A percentile compares a stretch with the other conserved stretches of the same genome.
phyloP scores from a whole-genome alignment of 2,113 vertebrate species.

The Etheostoma spectabile region DNA sequence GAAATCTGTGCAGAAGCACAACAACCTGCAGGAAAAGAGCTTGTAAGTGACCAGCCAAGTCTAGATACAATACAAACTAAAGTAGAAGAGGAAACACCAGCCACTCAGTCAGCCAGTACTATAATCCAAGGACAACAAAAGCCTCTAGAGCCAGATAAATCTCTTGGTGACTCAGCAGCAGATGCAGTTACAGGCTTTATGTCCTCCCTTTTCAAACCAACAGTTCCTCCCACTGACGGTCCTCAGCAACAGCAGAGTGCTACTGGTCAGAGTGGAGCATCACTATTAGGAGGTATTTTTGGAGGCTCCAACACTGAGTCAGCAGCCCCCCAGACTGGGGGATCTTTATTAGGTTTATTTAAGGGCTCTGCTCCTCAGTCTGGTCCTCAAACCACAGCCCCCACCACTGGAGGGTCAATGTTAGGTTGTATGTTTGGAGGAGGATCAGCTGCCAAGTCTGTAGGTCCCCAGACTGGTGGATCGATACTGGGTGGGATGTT shows the following conservation, averaged over 20 bases:
- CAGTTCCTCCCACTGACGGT: constrained; percentile 52
- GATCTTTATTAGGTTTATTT: constrained; percentile 72
- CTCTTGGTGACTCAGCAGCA: constrained; percentile 83
- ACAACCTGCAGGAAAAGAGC: constrained; percentile 25
- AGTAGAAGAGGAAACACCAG: constrained; percentile 42
- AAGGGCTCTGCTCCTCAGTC: constrained; percentile 65
- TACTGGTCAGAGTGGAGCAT: constrained; percentile 76
- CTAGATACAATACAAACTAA: constrained; percentile 49
- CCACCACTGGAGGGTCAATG: constrained; percentile 63
- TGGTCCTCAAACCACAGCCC: constrained; percentile 40
- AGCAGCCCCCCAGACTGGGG: constrained; percentile 55
- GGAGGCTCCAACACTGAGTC: constrained; percentile 80
- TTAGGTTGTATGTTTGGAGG: constrained; percentile 78
- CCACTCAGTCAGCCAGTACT: constrained; percentile 26
- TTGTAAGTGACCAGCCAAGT: constrained; percentile 16
- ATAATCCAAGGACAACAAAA: constrained; percentile 67
- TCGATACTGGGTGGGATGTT: constrained; percentile 77
- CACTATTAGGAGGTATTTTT: constrained; percentile 88
- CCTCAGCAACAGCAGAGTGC: constrained; percentile 83
- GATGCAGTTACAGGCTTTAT: constrained; percentile 91
- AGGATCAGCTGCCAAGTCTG: constrained; percentile 57
- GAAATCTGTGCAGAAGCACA: constrained; percentile 29
- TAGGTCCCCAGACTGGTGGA: constrained; percentile 61
- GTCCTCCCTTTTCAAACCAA: constrained; percentile 82
- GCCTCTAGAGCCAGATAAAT: constrained; percentile 81